These are phyloP conservation scores for Mirza zaza DNA, from an alignment of 2,113 vertebrate genomes.

Conservation along the genomic window DNA sequence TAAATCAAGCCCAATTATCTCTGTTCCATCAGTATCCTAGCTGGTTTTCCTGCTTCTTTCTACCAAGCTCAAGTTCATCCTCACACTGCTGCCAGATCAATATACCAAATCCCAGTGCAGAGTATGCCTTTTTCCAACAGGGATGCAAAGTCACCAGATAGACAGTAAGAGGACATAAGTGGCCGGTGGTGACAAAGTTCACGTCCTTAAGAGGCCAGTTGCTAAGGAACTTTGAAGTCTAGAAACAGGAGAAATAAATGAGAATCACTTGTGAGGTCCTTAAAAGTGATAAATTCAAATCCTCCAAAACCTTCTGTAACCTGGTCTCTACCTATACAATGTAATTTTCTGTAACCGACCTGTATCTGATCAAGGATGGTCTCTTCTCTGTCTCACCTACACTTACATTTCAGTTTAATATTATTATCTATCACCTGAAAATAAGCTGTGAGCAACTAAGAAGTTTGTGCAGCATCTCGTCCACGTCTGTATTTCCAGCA, in stretches of 20 bases:
- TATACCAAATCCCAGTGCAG: not conserved
- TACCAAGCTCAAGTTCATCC: not conserved
- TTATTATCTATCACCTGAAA: not conserved
- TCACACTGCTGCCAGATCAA: not conserved
- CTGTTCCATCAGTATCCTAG: not conserved
- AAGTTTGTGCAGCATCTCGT: not conserved
- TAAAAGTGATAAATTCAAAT: not conserved
- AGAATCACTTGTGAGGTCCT: not conserved
- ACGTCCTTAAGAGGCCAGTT: not conserved
- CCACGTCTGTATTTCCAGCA: not conserved
- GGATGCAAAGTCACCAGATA: not conserved
- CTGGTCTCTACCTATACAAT: not conserved
- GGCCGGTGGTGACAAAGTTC: not conserved
- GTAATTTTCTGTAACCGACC: not conserved
- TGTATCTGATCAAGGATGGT: not conserved
- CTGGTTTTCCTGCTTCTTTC: not conserved
- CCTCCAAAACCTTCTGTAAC: not conserved
- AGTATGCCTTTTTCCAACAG: not conserved
- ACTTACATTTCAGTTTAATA: not conserved
- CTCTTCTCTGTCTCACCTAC: not conserved
- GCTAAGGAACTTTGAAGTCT: not conserved
- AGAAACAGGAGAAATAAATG: not conserved
- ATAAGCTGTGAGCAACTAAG: not conserved
- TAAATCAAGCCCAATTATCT: constrained; percentile 20
- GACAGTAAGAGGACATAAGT: not conserved